Percentiles rank a stretch among this genome's conserved stretches.
Conservation (phyloP, 2,888 invertebrate species). For the Drosophila mulleri region DNA sequence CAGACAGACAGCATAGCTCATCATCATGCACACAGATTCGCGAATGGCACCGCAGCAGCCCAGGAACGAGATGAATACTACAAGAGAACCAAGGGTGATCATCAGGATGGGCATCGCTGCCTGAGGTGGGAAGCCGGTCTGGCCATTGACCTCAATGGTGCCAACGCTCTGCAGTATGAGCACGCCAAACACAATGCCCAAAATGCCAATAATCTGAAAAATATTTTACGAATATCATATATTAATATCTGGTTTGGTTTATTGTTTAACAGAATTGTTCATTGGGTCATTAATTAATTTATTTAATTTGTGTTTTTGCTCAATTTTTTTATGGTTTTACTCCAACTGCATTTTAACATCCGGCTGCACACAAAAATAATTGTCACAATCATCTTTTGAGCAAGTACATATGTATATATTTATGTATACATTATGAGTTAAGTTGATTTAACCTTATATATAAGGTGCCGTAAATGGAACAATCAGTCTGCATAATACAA, state of each 20-base stretch:
- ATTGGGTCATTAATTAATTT: too few relatives aligned
- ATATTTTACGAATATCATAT: neutral
- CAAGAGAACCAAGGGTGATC: slow-evolving; percentile 89
- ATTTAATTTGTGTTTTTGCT: neutral
- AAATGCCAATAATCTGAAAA: slow-evolving; percentile 90
- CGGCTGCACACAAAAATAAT: neutral
- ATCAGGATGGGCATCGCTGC: slow-evolving; percentile 88
- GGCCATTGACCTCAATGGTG: slow-evolving; percentile 83
- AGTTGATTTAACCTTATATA: slow-evolving; percentile 21
- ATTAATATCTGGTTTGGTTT: neutral
- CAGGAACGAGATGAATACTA: slow-evolving; percentile 93
- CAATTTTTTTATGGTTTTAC: neutral
- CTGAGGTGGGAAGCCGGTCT: slow-evolving; percentile 85
- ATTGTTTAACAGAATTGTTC: neutral
- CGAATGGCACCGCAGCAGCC: slow-evolving; percentile 96
- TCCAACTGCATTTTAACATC: neutral
- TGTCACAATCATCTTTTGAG: neutral
- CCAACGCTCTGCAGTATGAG: slow-evolving; percentile 88
- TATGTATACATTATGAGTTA: neutral
- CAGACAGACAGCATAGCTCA: slow-evolving; percentile 91
- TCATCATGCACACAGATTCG: slow-evolving; percentile 95
- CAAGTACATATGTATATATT: too few relatives aligned
- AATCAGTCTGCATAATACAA: slow-evolving; percentile 2
- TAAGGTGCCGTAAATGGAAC: slow-evolving; percentile 21
- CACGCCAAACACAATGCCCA: slow-evolving; percentile 89